phyloP scores from a whole-genome alignment of 2,888 invertebrate species.

The Electrophaes corylata region DNA sequence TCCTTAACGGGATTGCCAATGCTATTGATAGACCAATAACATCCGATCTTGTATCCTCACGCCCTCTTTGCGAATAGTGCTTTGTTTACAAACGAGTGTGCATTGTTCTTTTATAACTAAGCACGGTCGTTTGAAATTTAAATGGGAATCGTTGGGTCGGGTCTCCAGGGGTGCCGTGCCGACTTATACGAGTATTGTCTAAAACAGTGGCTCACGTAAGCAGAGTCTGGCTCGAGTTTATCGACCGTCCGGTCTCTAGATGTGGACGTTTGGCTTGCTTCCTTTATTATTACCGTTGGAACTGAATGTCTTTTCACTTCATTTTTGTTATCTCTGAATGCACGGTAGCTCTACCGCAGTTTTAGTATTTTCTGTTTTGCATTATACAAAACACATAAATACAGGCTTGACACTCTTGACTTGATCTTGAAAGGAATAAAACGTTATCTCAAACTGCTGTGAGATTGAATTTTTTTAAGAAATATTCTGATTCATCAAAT shows the following conservation, averaged over 20 bases:
- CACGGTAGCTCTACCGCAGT: too few relatives aligned
- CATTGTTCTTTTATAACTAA: constrained; percentile 32
- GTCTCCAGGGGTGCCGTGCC: constrained; percentile 39
- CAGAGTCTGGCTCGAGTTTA: constrained; percentile 63
- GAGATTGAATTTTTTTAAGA: not conserved
- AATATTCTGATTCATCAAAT: constrained; percentile 7
- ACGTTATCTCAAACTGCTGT: not conserved
- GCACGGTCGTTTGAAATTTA: constrained; percentile 26
- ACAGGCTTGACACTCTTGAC: too few relatives aligned
- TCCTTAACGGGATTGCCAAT: constrained; percentile 57
- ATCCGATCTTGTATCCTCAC: constrained; percentile 56
- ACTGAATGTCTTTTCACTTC: constrained; percentile 10
- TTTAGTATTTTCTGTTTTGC: too few relatives aligned
- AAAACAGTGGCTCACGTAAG: constrained; percentile 56
- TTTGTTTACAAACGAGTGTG: constrained; percentile 44
- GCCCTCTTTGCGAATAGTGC: constrained; percentile 50
- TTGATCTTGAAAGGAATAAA: not conserved
- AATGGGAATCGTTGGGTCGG: constrained; percentile 39
- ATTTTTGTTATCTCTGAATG: not conserved
- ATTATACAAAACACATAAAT: too few relatives aligned
- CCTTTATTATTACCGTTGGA: constrained; percentile 9
- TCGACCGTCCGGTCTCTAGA: constrained; percentile 68
- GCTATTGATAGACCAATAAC: constrained; percentile 68
- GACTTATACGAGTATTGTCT: constrained; percentile 51
- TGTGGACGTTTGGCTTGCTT: constrained; percentile 47